Conservation (phyloP, 2,113 vertebrate genomes). For the Circaetus cinerascens region DNA sequence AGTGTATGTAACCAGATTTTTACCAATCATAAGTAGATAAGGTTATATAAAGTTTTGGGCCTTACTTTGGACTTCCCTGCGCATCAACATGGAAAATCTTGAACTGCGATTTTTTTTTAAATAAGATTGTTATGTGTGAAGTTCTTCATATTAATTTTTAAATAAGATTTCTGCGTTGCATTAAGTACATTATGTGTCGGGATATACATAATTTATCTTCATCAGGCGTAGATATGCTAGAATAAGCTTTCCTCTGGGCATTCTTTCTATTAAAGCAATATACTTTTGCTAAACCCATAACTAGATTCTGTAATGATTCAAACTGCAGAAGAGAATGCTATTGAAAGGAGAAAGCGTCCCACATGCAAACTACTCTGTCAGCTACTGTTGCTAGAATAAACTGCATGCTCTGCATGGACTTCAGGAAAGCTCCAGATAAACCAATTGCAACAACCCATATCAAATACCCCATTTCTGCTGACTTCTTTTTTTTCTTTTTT, state of each 20-base stretch:
- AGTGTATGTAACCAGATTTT: background rate
- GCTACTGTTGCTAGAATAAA: constrained; percentile 50
- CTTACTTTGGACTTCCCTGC: background rate
- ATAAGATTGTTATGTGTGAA: background rate
- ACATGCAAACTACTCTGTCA: constrained; percentile 50
- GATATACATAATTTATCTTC: background rate
- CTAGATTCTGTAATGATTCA: background rate
- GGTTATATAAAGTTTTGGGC: background rate
- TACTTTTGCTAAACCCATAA: background rate
- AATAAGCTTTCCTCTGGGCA: background rate
- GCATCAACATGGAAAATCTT: background rate
- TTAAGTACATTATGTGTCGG: background rate
- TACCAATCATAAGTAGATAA: background rate
- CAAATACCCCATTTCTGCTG: constrained; percentile 52
- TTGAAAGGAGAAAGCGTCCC: constrained; percentile 31
- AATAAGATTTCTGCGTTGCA: background rate
- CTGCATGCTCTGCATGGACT: constrained; percentile 49
- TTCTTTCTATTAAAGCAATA: background rate
- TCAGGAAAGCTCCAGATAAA: constrained; percentile 61
- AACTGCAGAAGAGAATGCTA: background rate
- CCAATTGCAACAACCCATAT: background rate
- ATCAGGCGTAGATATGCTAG: background rate
- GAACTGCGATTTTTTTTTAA: background rate
- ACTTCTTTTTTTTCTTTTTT: background rate
- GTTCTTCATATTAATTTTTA: background rate